Conservation (phyloP, 2,888 invertebrate species). For the Dasysyrphus albostriatus region DNA sequence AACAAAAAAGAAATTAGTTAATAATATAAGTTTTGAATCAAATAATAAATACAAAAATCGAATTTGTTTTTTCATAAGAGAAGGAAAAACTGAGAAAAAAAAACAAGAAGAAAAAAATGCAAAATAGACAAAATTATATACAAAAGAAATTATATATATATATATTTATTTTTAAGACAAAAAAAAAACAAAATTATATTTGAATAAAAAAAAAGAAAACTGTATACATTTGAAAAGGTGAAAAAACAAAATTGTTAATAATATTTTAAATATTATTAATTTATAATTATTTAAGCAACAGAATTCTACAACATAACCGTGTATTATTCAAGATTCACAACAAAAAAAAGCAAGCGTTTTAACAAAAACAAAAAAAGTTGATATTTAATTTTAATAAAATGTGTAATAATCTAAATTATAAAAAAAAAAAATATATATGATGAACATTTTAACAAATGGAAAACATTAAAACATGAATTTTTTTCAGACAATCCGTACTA, state of each 20-base stretch:
- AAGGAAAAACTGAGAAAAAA: conserved; percentile 58
- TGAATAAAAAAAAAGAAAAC: conserved; percentile 80
- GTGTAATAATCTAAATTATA: conserved; percentile 61
- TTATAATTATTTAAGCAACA: conserved; percentile 57
- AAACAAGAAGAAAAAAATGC: conserved; percentile 63
- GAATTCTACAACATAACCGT: conserved; percentile 78
- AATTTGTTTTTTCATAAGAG: conserved; percentile 66
- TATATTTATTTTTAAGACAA: conserved; percentile 70
- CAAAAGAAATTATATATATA: conserved; percentile 77
- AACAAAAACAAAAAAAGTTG: conserved; percentile 76
- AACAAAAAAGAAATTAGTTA: conserved; percentile 41
- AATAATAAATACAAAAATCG: conserved; percentile 60
- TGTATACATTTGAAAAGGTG: conserved; percentile 76
- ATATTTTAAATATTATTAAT: conserved; percentile 74
- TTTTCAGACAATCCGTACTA: conserved; percentile 78
- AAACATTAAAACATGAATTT: conserved; percentile 74
- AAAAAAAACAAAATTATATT: conserved; percentile 79
- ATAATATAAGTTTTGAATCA: conserved; percentile 48
- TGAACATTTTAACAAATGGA: conserved; percentile 37
- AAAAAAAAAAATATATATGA: conserved; percentile 38
- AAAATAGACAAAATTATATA: conserved; percentile 77
- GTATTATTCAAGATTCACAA: conserved; percentile 77
- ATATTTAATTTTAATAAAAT: conserved; percentile 35
- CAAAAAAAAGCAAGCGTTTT: conserved; percentile 77
- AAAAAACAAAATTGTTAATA: conserved; percentile 67